Evolutionary conservation across 2,113 vertebrate genomes (phyloP).

Genomic region (Baryphthengus martii): DNA sequence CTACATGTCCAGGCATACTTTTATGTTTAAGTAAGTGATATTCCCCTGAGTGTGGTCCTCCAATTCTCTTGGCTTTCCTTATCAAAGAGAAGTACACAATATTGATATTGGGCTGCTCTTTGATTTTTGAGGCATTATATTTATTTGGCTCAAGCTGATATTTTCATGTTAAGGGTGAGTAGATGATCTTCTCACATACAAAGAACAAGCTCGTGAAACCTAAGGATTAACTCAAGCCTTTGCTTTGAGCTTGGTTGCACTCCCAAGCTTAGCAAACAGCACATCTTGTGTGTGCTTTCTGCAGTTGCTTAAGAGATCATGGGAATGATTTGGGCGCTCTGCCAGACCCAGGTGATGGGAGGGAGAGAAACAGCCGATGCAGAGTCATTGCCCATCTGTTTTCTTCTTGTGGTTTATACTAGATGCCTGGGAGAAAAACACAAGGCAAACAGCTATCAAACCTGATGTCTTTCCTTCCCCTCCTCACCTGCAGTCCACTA

Average conservation of each 20-base stretch:
- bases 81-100: neutral
- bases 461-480: neutral
- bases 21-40: neutral
- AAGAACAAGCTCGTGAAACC: neutral
- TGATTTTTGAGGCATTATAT: neutral
- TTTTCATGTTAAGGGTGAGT: neutral
- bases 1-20: neutral
- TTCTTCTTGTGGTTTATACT: neutral
- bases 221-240: neutral
- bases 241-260: neutral
- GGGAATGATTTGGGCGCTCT: rapidly evolving
- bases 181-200: neutral
- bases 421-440: neutral
- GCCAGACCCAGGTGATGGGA: neutral
- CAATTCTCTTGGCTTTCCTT: neutral
- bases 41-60: neutral
- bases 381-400: neutral
- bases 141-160: neutral
- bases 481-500: neutral
- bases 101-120: neutral
- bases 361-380: neutral
- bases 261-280: neutral
- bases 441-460: neutral
- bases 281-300: neutral
- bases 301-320: neutral